phyloP scores from a whole-genome alignment of 2,113 vertebrate species.

The Sus scrofa region T2T-Sscrofa CM000816.6:90464001-90464500 shows the following conservation, averaged over 20 bases:
- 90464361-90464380: background rate
- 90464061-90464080: too few relatives aligned
- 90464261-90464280: background rate
- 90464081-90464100: too few relatives aligned
- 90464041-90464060: background rate
- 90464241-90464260: background rate
- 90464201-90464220: background rate
- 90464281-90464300: background rate
- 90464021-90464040: too few relatives aligned
- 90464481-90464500: background rate
- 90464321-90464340: background rate
- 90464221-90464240: slow-evolving; percentile 26
- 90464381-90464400: background rate
- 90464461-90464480: background rate
- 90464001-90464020: background rate
- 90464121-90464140: too few relatives aligned
- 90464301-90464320: slow-evolving; percentile 13
- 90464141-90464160: background rate
- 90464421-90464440: background rate
- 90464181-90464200: too few relatives aligned
- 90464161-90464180: background rate
- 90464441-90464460: background rate
- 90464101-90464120: too few relatives aligned
- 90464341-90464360: background rate
- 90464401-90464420: background rate